phyloP scores from a whole-genome alignment of 2,888 invertebrate species.

The Dromius quadrimaculatus region DNA sequence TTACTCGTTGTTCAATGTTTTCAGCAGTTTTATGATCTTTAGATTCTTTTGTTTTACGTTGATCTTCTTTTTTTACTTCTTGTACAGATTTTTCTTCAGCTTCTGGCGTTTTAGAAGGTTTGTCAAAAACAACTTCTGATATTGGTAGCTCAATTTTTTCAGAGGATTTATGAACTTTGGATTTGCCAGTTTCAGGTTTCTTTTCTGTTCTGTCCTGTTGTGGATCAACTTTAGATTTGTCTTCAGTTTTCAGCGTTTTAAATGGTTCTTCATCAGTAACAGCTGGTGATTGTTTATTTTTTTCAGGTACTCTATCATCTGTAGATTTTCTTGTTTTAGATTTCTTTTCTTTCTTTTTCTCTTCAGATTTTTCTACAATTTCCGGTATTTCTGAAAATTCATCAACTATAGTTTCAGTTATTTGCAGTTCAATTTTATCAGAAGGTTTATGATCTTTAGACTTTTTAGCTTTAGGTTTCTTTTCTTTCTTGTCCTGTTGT shows the following conservation, averaged over 20 bases:
- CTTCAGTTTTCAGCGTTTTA: neutral
- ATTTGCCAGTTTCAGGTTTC: neutral
- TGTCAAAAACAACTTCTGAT: no score
- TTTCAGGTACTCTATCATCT: no score
- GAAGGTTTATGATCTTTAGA: conserved; percentile 1
- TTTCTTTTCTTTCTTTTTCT: neutral
- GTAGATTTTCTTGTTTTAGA: no score
- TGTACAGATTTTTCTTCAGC: neutral
- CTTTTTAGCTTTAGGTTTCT: conserved; percentile 20
- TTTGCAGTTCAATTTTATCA: neutral
- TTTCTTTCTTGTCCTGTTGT: neutral
- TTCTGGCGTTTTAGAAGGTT: neutral
- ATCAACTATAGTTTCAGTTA: no score
- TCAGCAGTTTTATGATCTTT: neutral
- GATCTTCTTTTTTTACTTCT: neutral
- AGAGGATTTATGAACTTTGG: neutral
- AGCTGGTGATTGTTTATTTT: no score
- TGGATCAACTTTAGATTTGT: no score
- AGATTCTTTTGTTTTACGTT: neutral
- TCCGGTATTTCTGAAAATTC: neutral
- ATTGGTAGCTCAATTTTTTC: no score
- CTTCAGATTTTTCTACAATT: neutral
- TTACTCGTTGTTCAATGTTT: neutral
- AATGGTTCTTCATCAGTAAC: neutral
- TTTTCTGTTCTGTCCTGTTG: neutral